Conservation (phyloP, 2,113 vertebrate genomes). For the Galbula dea region DNA sequence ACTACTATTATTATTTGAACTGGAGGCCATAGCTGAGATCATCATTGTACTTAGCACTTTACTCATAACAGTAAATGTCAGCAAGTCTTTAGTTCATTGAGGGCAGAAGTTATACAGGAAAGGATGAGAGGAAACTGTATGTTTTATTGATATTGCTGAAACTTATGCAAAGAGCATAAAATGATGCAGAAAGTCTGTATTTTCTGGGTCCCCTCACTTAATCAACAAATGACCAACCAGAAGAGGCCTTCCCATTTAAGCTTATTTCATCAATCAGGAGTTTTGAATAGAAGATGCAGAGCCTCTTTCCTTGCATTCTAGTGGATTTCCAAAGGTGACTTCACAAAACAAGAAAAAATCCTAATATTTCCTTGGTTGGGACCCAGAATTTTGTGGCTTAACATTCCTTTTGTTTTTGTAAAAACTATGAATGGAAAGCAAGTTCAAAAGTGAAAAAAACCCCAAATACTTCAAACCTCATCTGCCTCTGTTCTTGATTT, state of each 20-base stretch:
- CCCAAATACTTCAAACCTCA: neutral
- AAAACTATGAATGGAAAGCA: neutral
- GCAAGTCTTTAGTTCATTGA: neutral
- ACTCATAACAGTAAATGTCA: neutral
- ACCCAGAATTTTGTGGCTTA: neutral
- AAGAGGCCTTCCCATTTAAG: neutral
- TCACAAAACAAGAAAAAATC: neutral
- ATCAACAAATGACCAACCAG: neutral
- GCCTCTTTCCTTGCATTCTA: neutral
- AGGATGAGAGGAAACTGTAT: neutral
- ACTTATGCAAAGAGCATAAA: neutral
- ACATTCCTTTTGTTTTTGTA: neutral
- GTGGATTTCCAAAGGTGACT: neutral
- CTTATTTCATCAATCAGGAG: neutral
- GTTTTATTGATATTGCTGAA: neutral
- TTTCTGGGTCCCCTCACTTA: neutral
- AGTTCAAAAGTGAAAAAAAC: neutral
- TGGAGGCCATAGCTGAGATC: neutral
- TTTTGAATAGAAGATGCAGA: neutral
- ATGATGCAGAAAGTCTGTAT: neutral
- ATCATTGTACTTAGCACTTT: neutral
- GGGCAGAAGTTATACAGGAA: neutral
- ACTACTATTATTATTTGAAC: conserved; percentile 28
- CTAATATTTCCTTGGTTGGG: neutral
- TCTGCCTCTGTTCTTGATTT: neutral